Evolutionary conservation across 2,888 invertebrate genomes (phyloP), one percentile per base, ranked within the genome.

Genomic region (Hirtodrosophila histrioides): DNA sequence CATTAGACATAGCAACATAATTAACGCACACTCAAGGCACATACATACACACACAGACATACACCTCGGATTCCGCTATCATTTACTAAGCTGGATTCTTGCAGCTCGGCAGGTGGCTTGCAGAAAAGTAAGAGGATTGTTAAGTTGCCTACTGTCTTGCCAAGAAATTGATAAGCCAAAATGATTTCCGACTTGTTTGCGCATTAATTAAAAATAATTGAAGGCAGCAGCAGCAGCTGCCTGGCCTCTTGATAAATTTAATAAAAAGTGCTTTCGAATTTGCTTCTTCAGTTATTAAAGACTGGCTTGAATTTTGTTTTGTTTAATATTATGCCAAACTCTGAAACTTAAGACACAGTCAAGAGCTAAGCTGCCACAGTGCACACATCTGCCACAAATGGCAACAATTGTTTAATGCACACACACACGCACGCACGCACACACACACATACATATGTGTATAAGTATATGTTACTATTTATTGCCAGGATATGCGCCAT

Each of bases 181-280:
- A 72, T 63, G 72, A 79, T 79, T 77, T 70, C 51, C 50, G 67
- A 65, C 69, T 71, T 61, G 63, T 51, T 67, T 55, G 50, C 55
- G 63, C 68, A 63, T 78, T 75, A 86, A 80, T 75, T 80, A 75
- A 83, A 83, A 78, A 70, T 80, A 78, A 82, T 80, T 70, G 76
- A 64, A 53, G 62, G 27, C 41, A 12, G 44, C 35, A 10, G 11
- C 44, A n/a, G 23, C 49, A 24, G 43, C 35, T 23, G 64, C 36
- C 31, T 43, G 57, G 63, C 49, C 51, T 65, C 49, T 41, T 69
- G 62, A 75, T 68, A 60, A 60, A 70, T 46, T 55, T 68, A 73
- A 75, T 81, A 46, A 72, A 69, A 69, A 57, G 58, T 67, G 36
- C 48, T 12, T 37, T 12, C 31, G 48, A 43, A 29, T 46, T 49